Conservation (phyloP, 2,888 invertebrate species). For the Malthinus flaveolus region DNA sequence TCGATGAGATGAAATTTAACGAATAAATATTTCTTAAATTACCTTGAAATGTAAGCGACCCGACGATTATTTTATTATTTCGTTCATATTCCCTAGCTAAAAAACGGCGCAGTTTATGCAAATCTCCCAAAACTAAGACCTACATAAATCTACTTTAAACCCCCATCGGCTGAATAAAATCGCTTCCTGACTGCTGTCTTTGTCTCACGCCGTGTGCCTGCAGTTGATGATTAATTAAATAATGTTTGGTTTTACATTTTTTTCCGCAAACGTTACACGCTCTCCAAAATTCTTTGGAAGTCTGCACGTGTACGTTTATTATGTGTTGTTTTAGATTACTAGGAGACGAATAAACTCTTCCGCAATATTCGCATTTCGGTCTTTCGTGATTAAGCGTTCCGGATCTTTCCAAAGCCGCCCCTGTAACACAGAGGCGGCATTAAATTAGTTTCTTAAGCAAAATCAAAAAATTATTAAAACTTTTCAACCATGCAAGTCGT, state of each 20-base stretch:
- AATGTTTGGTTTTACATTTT: slow-evolving; percentile 76
- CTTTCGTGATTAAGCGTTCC: slow-evolving; percentile 48
- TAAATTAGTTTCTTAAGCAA: slow-evolving; percentile 30
- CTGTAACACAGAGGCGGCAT: slow-evolving; percentile 69
- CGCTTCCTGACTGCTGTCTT: slow-evolving; percentile 53
- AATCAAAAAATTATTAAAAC: slow-evolving; percentile 21
- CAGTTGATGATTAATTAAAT: slow-evolving; percentile 75
- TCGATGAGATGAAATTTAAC: no score
- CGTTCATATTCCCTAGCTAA: no score
- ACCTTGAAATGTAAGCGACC: no score
- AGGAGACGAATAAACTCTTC: slow-evolving; percentile 71
- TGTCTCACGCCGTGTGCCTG: slow-evolving; percentile 76
- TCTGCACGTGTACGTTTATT: slow-evolving; percentile 74
- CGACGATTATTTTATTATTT: background rate
- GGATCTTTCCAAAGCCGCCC: slow-evolving; percentile 57
- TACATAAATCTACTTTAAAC: slow-evolving; percentile 17
- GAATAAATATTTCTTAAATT: no score
- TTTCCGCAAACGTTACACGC: slow-evolving; percentile 75
- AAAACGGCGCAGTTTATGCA: background rate
- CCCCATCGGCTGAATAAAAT: slow-evolving; percentile 26
- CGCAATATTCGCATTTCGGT: slow-evolving; percentile 72
- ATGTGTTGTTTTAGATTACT: slow-evolving; percentile 77
- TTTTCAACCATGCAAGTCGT: background rate
- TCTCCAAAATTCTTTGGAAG: slow-evolving; percentile 71
- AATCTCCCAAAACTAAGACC: background rate